phyloP scores from a whole-genome alignment of 2,797 vertebrate genomes.

The Hafferia zeledoni region DNA sequence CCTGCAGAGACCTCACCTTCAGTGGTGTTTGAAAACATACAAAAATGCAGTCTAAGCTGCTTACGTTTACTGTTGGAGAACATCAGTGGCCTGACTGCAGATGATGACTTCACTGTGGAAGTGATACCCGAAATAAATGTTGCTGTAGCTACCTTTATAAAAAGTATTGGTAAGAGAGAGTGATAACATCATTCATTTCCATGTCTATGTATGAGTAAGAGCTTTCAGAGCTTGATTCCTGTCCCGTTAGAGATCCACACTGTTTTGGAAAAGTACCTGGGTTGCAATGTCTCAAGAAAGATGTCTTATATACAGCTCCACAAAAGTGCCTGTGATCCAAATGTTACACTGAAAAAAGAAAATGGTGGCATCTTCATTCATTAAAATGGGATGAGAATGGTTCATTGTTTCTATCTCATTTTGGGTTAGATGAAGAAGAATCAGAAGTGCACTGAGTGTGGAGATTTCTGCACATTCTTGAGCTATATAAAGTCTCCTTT shows the following conservation, averaged over 20 bases:
- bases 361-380: not conserved
- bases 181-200: not conserved
- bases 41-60: not conserved
- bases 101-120: constrained; percentile 71
- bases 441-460: not conserved
- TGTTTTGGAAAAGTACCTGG: not conserved
- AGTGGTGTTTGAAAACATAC: constrained; percentile 71
- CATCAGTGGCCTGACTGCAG: constrained; percentile 15
- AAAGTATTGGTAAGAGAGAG: constrained; percentile 66
- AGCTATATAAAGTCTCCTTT: not conserved
- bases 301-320: not conserved
- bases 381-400: not conserved
- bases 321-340: not conserved
- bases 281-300: not conserved
- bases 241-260: not conserved
- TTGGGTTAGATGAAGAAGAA: not conserved
- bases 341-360: not conserved
- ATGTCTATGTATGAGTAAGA: not conserved
- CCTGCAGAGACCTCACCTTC: not conserved
- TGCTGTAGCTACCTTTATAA: constrained; percentile 73
- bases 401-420: not conserved
- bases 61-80: constrained; percentile 71
- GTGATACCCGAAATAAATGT: constrained; percentile 58
- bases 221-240: not conserved
- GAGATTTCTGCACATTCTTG: not conserved